Evolutionary conservation across 2,113 vertebrate genomes (phyloP), one percentile per base, ranked within the genome.

Genomic region (Lanius collurio): DNA sequence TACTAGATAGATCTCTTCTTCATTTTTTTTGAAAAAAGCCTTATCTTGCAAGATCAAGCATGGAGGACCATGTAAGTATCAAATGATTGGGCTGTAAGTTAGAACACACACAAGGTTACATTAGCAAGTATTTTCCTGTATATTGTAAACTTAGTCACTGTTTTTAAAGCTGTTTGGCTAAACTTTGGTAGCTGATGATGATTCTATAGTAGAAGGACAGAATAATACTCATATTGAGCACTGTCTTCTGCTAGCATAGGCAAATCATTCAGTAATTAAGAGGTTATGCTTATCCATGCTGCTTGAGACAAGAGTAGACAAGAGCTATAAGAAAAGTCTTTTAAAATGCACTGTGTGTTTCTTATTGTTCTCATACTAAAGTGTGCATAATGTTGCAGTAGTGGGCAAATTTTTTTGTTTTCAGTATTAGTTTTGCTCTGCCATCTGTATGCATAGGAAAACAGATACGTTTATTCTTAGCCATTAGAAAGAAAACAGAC

Each of bases 331-430:
- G 83, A 7, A 12, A 67, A 21, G 6, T 65, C 3, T 28, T 77
- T 13, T n/a, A 24, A 65, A 88, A 18, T 88, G 41, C 0, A 5
- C 3, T 28, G 0, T 19, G 3, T 59, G 6, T 75, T 13, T 74
- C 37, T 84, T 50, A n/a, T 44, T 63, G 6, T 85, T 71, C 14
- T 60, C 5, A 2, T 73, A 31, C 15, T 31, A 15, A 89, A 26
- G 4, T 62, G 4, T 59, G 27, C 23, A 6, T 79, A 56, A 39
- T 73, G 17, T 15, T 73, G 33, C 24, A 41, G 22, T 73, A 33
- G 31, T 20, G 9, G 10, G 8, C 41, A 70, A 30, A 3, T 35
- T 2, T 15, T n/a, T 39, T 26, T 16, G 14, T 42, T 74, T 62
- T 28, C 2, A 20, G 23, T 64, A 41, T 28, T 8, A 53, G 11